Base-by-base conservation (phyloP, 1,140 invertebrate genomes). In the Nephotettix cincticeps region DNA sequence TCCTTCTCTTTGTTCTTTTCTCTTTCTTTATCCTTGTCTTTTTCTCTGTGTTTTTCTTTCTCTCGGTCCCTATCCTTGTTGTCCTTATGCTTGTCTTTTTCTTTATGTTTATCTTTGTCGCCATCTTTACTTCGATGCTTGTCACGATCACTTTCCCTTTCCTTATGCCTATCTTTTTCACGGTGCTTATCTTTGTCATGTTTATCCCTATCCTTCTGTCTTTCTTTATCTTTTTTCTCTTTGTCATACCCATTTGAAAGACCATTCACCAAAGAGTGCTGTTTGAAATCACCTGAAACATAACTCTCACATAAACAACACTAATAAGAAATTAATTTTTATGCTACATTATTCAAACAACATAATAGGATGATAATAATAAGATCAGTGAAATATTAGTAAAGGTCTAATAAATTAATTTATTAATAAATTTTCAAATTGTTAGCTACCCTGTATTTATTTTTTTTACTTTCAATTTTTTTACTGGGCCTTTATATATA, bases 191-290 rank as follows among this genome's bases (percentile, higher is more conserved):
- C 70, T 71, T 74, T 70, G 72, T 72, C 63, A 61, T 71, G 64
- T 58, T 75, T 67, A 32, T 76, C 70, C 64, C 74, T 76, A 56
- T 77, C 75, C 66, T 75, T 79, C n/a, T 79, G 75, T 56, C 74
- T 77, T 43, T 78, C 71, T 72, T 74, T 71, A 72, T 72, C 65
- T 68, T 71, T 69, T 47, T 75, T 68, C 23, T 76, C 70, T 68
- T 75, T 76, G 47, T 77, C 75, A 28, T 77, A 65, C 67, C 89
- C 89, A 80, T 90, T 89, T 69, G 88, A 87, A 77, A 90, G 83
- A 30, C 89, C 89, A 81, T 91, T 91, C 81, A 90, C 81, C 40
- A 70, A 21, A 6, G 65, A 47, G 45, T 72, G n/a, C 19, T 72
- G n/a, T 73, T 65, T 66, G 78, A 81, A 75, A 81, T 81, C 82